Base-by-base conservation (phyloP, 2,797 vertebrate genomes). In the Catostomus latipinnis region DNA sequence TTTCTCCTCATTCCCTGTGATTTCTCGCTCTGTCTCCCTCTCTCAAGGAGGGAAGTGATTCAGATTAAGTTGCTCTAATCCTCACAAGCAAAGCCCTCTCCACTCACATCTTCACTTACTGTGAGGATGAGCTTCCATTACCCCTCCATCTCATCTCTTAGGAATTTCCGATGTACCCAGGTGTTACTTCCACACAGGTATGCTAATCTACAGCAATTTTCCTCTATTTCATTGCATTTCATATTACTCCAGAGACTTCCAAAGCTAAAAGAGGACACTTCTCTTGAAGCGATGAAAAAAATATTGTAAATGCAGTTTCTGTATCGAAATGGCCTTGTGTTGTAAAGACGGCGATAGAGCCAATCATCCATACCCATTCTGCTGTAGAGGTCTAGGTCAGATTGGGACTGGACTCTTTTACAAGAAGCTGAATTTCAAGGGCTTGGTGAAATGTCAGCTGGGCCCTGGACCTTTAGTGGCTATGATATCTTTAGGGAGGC, bases 101-200 rank as follows among this genome's bases (percentile, higher is more conserved):
- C 53, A 14, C 46, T 78, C 67, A 76, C 80, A 83, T 82, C 66
- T 71, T 82, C 60, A 78, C 80, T 83, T 72, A 72, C 78, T 66
- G 46, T 54, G 66, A 71, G 48, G 61, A 62, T 52, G 70, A 73
- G 75, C 74, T 80, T 78, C 78, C 83, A 84, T 88, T 83, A 85
- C 73, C 70, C 34, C 69, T 78, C 78, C 70, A 82, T 85, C 83
- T 71, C 58, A 52, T 74, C 72, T 71, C 82, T 57, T 76, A 82
- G 85, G 82, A 87, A 83, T 85, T 76, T 80, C 74, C 84, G 69
- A 84, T 81, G 74, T 80, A 84, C 76, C 72, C 82, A 78, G 50
- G 49, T 65, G 76, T 46, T 48, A 63, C 81, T 57, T 43, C 50
- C 77, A 81, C 63, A 56, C 57, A 81, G 66, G 74, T 77, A 76